phyloP scores from a whole-genome alignment of 1,140 invertebrate species.

The Drosophila prosaltans region DNA sequence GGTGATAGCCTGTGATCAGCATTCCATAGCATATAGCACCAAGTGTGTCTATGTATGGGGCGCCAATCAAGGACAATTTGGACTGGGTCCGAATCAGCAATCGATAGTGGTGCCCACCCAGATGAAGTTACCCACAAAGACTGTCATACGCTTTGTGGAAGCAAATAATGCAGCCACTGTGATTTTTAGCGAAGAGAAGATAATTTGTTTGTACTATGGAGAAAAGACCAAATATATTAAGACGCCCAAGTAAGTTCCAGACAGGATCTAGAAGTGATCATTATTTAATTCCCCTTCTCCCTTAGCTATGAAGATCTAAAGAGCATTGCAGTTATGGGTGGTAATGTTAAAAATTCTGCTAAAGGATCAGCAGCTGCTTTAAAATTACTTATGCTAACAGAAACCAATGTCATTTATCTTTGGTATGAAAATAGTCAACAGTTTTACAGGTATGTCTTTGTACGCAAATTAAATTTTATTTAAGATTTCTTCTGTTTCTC shows the following conservation, averaged over 20 bases:
- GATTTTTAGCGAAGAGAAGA: constrained; percentile 60
- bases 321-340: constrained; percentile 71
- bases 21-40: constrained; percentile 87
- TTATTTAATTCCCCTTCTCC: not conserved
- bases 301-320: constrained; percentile 74
- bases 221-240: constrained; percentile 71
- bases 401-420: constrained; percentile 76
- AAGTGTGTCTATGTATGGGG: constrained; percentile 86
- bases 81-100: constrained; percentile 73
- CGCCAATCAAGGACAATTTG: constrained; percentile 89
- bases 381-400: constrained; percentile 72
- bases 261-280: not conserved
- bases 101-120: constrained; percentile 69
- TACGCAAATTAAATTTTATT: not conserved
- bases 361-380: constrained; percentile 72
- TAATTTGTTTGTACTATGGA: constrained; percentile 70
- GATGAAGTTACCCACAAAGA: constrained; percentile 64
- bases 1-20: constrained; percentile 84
- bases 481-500: not conserved
- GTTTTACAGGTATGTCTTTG: constrained; percentile 67
- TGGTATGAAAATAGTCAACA: constrained; percentile 82
- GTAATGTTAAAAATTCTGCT: constrained; percentile 57
- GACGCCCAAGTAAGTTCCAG: constrained; percentile 67
- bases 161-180: constrained; percentile 76
- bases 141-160: constrained; percentile 69